phyloP scores from a whole-genome alignment of 2,113 vertebrate species.

The Sander vitreus region DNA sequence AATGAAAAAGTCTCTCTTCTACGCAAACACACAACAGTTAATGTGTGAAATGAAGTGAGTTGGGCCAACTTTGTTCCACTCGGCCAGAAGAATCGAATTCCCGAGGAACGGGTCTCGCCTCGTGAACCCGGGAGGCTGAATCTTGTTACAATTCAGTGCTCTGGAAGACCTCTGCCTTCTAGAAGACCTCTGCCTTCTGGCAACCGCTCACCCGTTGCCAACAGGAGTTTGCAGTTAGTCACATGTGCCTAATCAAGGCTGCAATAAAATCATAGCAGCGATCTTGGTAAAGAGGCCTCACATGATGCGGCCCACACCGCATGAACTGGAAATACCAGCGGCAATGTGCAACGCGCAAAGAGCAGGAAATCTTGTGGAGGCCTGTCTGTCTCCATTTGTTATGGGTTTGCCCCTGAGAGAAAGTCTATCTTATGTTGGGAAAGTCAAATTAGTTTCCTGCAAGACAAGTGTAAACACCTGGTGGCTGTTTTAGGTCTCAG shows the following conservation, averaged over 20 bases:
- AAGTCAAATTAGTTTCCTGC: slow-evolving; percentile 48
- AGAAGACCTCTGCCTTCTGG: slow-evolving; percentile 55
- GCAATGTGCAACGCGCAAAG: slow-evolving; percentile 15
- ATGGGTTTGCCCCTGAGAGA: slow-evolving; percentile 54
- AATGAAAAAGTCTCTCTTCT: slow-evolving; percentile 69
- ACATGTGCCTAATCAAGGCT: slow-evolving; percentile 79
- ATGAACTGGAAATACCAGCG: slow-evolving; percentile 62
- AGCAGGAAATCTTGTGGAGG: slow-evolving; percentile 42
- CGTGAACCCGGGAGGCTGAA: slow-evolving; percentile 39
- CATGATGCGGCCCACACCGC: slow-evolving; percentile 70
- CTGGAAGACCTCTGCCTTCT: slow-evolving; percentile 52
- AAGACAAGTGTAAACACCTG: slow-evolving; percentile 66
- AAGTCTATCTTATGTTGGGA: slow-evolving; percentile 50
- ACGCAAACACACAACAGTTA: slow-evolving; percentile 68
- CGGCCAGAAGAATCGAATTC: slow-evolving; percentile 62
- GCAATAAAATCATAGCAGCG: slow-evolving; percentile 73
- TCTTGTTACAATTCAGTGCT: slow-evolving; percentile 56
- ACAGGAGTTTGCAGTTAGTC: slow-evolving; percentile 69
- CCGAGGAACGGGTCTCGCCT: slow-evolving; percentile 33
- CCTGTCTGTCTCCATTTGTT: slow-evolving; percentile 68
- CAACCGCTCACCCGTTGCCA: slow-evolving; percentile 57
- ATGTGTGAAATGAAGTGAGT: slow-evolving; percentile 74
- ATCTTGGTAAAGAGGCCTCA: slow-evolving; percentile 69
- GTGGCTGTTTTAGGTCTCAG: slow-evolving; percentile 55
- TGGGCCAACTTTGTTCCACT: slow-evolving; percentile 62